phyloP scores from a whole-genome alignment of 2,113 vertebrate genomes.

The Macrotis lagotis region DNA sequence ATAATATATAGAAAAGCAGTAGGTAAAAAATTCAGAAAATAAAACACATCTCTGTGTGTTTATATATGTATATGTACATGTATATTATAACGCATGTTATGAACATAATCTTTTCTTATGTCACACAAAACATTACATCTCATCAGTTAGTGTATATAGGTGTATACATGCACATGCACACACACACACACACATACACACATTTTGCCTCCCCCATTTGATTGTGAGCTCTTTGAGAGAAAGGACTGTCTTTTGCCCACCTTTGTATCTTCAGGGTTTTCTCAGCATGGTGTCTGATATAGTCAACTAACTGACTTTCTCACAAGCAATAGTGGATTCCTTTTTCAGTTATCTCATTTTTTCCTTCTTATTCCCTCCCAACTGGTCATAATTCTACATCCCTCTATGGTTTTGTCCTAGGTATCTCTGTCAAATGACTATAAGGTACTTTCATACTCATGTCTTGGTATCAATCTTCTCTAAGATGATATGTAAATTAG shows the following conservation, averaged over 20 bases:
- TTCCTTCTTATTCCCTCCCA: background rate
- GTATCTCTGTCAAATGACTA: constrained; percentile 21
- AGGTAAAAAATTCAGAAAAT: background rate
- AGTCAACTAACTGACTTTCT: background rate
- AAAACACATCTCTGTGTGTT: background rate
- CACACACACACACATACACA: no score
- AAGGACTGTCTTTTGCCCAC: background rate
- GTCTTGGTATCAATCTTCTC: background rate
- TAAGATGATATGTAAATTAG: background rate
- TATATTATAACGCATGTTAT: background rate
- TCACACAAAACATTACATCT: no score
- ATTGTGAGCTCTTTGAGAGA: background rate
- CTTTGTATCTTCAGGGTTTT: background rate
- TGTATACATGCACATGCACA: no score
- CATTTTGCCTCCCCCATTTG: background rate
- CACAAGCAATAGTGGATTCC: background rate
- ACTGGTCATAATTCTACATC: background rate
- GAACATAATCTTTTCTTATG: background rate
- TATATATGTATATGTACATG: background rate
- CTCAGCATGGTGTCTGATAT: background rate
- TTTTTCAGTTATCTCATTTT: constrained; percentile 24
- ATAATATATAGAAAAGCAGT: background rate
- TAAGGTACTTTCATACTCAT: background rate
- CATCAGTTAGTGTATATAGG: no score
- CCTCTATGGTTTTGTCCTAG: constrained; percentile 11